Evolutionary conservation across 1,140 invertebrate genomes (phyloP).

Genomic region (Drosophila repleta): DNA sequence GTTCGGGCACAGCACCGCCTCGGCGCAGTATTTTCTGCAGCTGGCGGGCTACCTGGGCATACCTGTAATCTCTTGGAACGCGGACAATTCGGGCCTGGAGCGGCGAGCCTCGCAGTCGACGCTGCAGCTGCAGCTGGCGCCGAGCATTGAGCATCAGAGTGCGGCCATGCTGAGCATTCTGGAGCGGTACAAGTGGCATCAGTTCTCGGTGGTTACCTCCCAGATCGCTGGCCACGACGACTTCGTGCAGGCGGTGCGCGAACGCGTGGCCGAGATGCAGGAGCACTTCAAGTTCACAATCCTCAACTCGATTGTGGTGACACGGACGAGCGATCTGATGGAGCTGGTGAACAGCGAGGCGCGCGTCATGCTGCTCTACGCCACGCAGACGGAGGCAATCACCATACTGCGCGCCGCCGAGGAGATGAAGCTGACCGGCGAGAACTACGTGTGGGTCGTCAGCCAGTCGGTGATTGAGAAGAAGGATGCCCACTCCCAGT

Average conservation of each 20-base stretch:
- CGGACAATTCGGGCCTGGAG: conserved; percentile 94
- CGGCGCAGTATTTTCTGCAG: conserved; percentile 96
- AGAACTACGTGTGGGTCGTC: conserved; percentile 98
- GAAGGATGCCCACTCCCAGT: conserved; percentile 90
- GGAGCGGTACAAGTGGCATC: conserved; percentile 97
- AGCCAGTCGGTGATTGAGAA: conserved; percentile 96
- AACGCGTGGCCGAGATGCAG: conserved; percentile 92
- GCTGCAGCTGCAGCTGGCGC: conserved; percentile 94
- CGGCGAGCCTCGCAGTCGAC: conserved; percentile 92
- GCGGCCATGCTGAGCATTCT: conserved; percentile 96
- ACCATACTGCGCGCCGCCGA: conserved; percentile 92
- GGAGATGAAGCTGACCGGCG: conserved; percentile 94
- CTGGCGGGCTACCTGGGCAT: conserved; percentile 93
- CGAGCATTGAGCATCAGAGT: conserved; percentile 96
- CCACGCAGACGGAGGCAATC: conserved; percentile 93
- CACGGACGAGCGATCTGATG: conserved; percentile 87
- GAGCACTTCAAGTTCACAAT: conserved; percentile 96
- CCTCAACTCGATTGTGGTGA: conserved; percentile 92
- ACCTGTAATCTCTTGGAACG: conserved; percentile 97
- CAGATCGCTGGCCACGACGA: conserved; percentile 97
- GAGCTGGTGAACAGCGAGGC: conserved; percentile 95
- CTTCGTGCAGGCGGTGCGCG: conserved; percentile 95
- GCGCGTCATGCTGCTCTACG: conserved; percentile 96
- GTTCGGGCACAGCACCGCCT: conserved; percentile 94
- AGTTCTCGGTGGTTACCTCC: conserved; percentile 96